Evolutionary conservation across 2,888 invertebrate species (phyloP).

Genomic region (Asteroscopus sphinx): DNA sequence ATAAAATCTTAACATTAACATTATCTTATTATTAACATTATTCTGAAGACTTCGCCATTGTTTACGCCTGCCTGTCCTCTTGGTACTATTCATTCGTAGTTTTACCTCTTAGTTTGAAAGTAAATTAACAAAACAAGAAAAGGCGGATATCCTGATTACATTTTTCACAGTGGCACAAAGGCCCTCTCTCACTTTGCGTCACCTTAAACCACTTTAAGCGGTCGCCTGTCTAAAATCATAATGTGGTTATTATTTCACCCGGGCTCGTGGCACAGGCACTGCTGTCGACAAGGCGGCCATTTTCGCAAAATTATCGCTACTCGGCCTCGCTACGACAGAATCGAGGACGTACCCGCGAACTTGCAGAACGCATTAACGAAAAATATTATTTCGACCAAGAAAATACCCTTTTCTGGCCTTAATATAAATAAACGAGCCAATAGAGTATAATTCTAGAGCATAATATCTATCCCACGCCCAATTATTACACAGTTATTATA

Average conservation of each 20-base stretch:
- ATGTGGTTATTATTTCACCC: constrained; percentile 87
- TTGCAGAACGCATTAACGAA: constrained; percentile 77
- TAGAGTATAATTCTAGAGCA: constrained; percentile 47
- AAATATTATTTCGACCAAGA: constrained; percentile 73
- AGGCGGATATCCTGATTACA: constrained; percentile 71
- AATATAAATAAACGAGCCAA: constrained; percentile 59
- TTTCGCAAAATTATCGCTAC: constrained; percentile 87
- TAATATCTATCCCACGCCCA: constrained; percentile 56
- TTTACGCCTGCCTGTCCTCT: constrained; percentile 34
- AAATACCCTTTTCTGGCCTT: constrained; percentile 66
- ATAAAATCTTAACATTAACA: constrained; percentile 13
- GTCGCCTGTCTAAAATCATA: constrained; percentile 84
- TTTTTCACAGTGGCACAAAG: constrained; percentile 74
- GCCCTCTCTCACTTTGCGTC: constrained; percentile 74
- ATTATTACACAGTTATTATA: constrained; percentile 58
- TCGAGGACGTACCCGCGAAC: constrained; percentile 80
- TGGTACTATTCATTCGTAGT: constrained; percentile 47
- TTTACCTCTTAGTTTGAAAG: constrained; percentile 54
- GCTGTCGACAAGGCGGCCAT: constrained; percentile 87
- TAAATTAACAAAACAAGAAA: constrained; percentile 68
- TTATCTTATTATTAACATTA: constrained; percentile 33
- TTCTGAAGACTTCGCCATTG: constrained; percentile 41
- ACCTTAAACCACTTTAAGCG: constrained; percentile 83
- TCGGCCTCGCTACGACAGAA: constrained; percentile 79
- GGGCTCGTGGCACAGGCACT: constrained; percentile 79